A percentile compares a stretch with the other conserved stretches of the same genome.
phyloP scores from a whole-genome alignment of 2,797 vertebrate species.

The Gallinago solitaria region DNA sequence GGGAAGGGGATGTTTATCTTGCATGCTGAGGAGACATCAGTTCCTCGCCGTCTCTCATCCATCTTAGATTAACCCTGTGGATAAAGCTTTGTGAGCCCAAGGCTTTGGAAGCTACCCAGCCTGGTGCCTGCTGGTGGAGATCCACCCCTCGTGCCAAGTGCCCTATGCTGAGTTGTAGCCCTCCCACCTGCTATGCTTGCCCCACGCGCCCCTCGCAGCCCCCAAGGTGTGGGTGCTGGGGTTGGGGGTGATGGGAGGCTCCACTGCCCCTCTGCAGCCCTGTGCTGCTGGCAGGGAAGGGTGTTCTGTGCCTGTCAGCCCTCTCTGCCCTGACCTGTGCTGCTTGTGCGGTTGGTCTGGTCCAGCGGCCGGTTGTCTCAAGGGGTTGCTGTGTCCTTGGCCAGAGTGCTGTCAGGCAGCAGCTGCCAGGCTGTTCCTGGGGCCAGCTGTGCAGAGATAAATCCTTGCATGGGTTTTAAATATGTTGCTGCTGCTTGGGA shows the following conservation, averaged over 20 bases:
- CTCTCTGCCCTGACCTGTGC: neutral
- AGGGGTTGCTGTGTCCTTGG: neutral
- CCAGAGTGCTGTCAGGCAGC: too few relatives aligned
- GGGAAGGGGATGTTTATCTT: neutral
- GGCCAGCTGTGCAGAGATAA: neutral
- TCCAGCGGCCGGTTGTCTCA: too few relatives aligned
- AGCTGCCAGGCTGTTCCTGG: neutral
- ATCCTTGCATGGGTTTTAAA: neutral
- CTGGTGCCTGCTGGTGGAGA: neutral
- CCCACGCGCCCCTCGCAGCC: rapidly evolving
- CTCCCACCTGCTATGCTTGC: neutral
- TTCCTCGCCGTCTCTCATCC: neutral
- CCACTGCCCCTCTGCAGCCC: neutral
- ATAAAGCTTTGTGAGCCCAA: neutral
- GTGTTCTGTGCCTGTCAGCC: neutral
- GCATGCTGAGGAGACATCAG: neutral
- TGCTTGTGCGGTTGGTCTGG: neutral
- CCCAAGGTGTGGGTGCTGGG: neutral
- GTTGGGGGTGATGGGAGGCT: neutral
- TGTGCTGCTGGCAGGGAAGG: neutral
- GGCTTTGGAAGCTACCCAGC: neutral
- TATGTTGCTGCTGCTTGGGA: neutral
- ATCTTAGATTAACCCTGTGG: neutral
- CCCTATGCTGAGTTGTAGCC: neutral
- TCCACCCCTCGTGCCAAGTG: neutral